A percentile compares a stretch with the other conserved stretches of the same genome.
These are phyloP conservation scores for Belonocnema kinseyi DNA, from an alignment of 1,140 invertebrate species.

Conservation along the genomic window DNA sequence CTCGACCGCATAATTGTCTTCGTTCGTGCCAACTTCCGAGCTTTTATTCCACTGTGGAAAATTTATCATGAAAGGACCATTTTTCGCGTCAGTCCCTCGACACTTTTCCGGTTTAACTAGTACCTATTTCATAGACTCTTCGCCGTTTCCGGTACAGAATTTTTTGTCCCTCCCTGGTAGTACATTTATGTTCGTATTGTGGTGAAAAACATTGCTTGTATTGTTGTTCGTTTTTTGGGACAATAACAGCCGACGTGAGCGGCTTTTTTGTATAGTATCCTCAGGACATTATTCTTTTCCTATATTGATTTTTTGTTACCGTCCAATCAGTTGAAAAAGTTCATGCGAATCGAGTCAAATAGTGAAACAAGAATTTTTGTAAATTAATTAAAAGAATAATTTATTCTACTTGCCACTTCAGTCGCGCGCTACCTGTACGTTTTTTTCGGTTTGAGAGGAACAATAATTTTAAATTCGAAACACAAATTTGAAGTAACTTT, in stretches of 20 bases:
- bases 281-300: not conserved
- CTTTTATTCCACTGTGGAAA: slow-evolving; percentile 30
- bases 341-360: not conserved
- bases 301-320: not conserved
- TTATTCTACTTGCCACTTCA: too few relatives aligned
- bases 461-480: too few relatives aligned
- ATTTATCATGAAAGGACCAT: slow-evolving; percentile 29
- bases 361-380: too few relatives aligned
- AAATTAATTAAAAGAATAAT: too few relatives aligned
- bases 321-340: not conserved
- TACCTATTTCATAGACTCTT: slow-evolving; percentile 21
- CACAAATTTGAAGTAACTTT: too few relatives aligned
- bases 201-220: slow-evolving; percentile 2
- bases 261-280: not conserved
- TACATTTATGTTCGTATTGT: slow-evolving; percentile 15
- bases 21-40: slow-evolving; percentile 28
- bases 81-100: slow-evolving; percentile 22
- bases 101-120: slow-evolving; percentile 29
- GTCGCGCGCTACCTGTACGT: too few relatives aligned
- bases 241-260: not conserved
- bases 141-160: not conserved
- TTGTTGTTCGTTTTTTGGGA: not conserved
- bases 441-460: too few relatives aligned
- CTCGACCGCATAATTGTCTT: slow-evolving; percentile 28
- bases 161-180: not conserved